phyloP scores from a whole-genome alignment of 2,888 invertebrate species.

The Melinaea marsaeus region DNA sequence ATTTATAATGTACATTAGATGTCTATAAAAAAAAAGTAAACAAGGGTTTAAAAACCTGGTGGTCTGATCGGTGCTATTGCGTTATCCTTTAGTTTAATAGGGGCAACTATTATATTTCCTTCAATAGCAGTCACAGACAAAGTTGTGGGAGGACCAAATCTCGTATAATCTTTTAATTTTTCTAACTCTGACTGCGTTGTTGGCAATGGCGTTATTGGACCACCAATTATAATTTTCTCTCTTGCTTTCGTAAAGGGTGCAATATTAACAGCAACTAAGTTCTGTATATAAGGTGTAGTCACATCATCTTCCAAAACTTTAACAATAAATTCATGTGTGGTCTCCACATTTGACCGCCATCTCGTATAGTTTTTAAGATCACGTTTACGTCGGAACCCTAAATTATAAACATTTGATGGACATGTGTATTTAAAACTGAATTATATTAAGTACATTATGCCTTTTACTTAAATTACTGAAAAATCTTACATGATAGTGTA shows the following conservation, averaged over 20 bases:
- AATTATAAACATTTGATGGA: conserved; percentile 16
- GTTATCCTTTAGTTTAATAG: conserved; percentile 28
- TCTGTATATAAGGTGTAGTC: conserved; percentile 42
- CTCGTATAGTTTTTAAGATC: conserved; percentile 59
- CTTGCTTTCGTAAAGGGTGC: conserved; percentile 42
- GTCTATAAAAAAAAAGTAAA: not conserved
- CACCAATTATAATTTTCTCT: conserved; percentile 62
- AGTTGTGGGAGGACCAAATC: conserved; percentile 57
- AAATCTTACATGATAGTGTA: conserved; percentile 54
- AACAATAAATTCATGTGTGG: conserved; percentile 63
- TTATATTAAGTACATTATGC: not conserved
- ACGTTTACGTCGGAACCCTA: conserved; percentile 59
- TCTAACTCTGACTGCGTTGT: conserved; percentile 31
- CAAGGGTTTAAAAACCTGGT: conserved; percentile 26
- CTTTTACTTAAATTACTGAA: conserved; percentile 1
- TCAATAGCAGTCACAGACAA: conserved; percentile 16
- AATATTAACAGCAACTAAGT: conserved; percentile 60
- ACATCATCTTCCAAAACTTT: conserved; percentile 67
- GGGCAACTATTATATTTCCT: conserved; percentile 21
- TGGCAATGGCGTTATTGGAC: conserved; percentile 48
- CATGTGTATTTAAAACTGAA: not conserved
- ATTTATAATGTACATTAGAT: not conserved
- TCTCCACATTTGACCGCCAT: conserved; percentile 55
- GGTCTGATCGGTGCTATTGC: conserved; percentile 34
- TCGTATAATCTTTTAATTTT: conserved; percentile 50